Evolutionary conservation across 2,888 invertebrate species (phyloP), one percentile per base, ranked within the genome.

Genomic region (Acronicta aceris): DNA sequence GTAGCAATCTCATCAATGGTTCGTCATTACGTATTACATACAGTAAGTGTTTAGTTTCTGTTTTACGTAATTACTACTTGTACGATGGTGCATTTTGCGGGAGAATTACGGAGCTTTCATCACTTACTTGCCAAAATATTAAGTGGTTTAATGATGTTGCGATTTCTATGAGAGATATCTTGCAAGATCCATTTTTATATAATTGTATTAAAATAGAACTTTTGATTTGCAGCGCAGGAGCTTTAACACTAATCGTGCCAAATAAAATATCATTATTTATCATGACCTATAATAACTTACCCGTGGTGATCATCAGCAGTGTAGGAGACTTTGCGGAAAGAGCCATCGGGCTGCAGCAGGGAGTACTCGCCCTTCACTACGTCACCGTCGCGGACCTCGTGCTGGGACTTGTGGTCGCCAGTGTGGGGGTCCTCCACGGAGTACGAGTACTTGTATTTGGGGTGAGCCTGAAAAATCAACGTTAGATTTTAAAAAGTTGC

Each of bases 351-450:
- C 82, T 96, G 95, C 71, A 95, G 93, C 56, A 96, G 90, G 33
- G 95, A 95, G 89, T 96, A 96, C 76, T 96, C 95, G 62, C 96
- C 96, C 84, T 95, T 95, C 54, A 96, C 96, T 47, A 95, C 95
- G 74, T 96, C 95, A 25, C 96, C 96, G 82, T 95, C 95, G 46
- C 95, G 94, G 77, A 89, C 89, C 83, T 96, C 96, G 57, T 95
- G 92, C 84, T 96, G 96, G 78, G 95, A 94, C 85, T 96, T 96
- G 88, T 95, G 95, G 89, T 96, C 96, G 13, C 96, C 96, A 60
- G 96, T 95, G 79, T 95, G 95, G 1, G 94, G 95, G 77, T 96
- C 96, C 68, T 95, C 94, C 64, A 95, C 95, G 63, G 96, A 95
- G 87, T 96, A 96, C 0, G 95, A 95, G 88, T 95, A 95, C 51